A percentile compares a stretch with the other conserved stretches of the same genome.
phyloP scores from a whole-genome alignment of 1,140 invertebrate genomes.

The Nephotettix cincticeps region DNA sequence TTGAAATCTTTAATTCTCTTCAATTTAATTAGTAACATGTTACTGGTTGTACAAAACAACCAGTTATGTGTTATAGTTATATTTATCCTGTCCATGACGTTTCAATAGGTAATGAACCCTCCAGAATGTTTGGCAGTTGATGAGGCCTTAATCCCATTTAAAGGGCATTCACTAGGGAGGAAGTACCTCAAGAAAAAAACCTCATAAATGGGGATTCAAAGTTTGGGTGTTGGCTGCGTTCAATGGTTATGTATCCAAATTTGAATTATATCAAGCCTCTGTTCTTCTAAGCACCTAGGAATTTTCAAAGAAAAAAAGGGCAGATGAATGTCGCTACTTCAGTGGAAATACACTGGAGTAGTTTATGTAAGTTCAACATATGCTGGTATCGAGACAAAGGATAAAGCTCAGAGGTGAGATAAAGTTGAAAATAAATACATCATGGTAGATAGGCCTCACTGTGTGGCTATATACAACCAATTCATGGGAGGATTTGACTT shows the following conservation, averaged over 20 bases:
- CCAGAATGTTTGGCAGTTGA: conserved; percentile 40
- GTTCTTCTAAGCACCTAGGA: not conserved
- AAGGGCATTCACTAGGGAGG: conserved; percentile 31
- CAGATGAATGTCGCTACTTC: conserved; percentile 27
- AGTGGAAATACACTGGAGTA: conserved; percentile 37
- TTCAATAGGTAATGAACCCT: conserved; percentile 39
- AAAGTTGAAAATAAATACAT: conserved; percentile 36
- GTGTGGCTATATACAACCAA: conserved; percentile 27
- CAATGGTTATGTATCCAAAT: conserved; percentile 34
- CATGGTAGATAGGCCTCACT: conserved; percentile 34
- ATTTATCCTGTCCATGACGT: conserved; percentile 36
- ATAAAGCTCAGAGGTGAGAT: conserved; percentile 31
- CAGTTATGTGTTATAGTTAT: too few relatives aligned
- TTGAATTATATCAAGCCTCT: conserved; percentile 39
- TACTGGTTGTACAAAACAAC: too few relatives aligned
- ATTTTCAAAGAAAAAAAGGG: conserved; percentile 15
- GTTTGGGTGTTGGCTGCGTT: conserved; percentile 32
- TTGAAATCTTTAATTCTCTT: too few relatives aligned
- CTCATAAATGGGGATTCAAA: conserved; percentile 43
- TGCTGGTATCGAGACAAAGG: conserved; percentile 22
- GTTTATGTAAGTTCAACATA: conserved; percentile 23
- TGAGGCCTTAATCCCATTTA: conserved; percentile 38
- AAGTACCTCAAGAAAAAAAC: conserved; percentile 43
- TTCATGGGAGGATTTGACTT: conserved; percentile 42
- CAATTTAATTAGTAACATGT: too few relatives aligned